phyloP scores from a whole-genome alignment of 2,113 vertebrate genomes.

The Nibea coibor region DNA sequence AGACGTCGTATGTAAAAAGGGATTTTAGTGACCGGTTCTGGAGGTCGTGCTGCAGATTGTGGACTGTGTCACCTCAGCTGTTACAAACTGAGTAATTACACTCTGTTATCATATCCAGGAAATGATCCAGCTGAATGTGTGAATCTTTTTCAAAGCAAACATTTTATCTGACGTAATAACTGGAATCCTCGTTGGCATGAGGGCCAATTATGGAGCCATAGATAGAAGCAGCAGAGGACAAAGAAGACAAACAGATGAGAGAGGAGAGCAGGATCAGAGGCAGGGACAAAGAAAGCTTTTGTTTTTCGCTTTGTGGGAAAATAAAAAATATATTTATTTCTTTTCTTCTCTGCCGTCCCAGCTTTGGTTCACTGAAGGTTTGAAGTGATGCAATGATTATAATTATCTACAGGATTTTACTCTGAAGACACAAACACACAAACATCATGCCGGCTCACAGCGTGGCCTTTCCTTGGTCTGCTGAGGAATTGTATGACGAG shows the following conservation, averaged over 20 bases:
- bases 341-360: not conserved
- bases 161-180: conserved; percentile 6
- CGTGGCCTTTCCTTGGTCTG: not conserved
- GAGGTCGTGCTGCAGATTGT: too few species aligned
- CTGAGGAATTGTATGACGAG: not conserved
- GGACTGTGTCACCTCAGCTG: not conserved
- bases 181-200: not conserved
- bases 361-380: conserved; percentile 10
- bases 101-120: not conserved
- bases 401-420: conserved; percentile 20
- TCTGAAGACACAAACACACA: not conserved
- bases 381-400: conserved; percentile 19
- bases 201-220: conserved; percentile 21
- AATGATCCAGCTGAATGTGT: not conserved
- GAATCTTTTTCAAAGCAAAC: conserved; percentile 19
- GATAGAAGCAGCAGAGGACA: conserved; percentile 3
- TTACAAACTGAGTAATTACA: not conserved
- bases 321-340: not conserved
- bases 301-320: conserved; percentile 2
- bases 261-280: conserved; percentile 1
- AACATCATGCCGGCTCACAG: not conserved
- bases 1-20: too few species aligned
- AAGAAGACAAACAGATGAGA: conserved; percentile 15
- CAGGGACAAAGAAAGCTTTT: conserved; percentile 18
- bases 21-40: too few species aligned